These are phyloP conservation scores for Leptobrachium ailaonicum DNA, from an alignment of 2,113 vertebrate species.

Conservation along the genomic window DNA sequence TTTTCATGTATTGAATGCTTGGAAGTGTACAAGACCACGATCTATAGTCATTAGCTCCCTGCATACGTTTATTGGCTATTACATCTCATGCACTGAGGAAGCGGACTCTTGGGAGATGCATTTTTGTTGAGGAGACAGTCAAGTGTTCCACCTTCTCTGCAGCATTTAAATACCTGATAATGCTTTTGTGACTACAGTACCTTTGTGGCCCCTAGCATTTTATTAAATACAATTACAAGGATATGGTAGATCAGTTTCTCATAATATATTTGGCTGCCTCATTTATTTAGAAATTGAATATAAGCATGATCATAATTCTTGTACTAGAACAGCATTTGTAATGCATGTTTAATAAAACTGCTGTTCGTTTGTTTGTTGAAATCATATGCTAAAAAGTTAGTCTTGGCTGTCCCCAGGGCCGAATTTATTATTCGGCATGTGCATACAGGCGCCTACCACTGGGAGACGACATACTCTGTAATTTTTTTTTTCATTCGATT, in stretches of 20 bases:
- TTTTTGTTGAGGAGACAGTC: neutral
- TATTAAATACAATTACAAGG: conserved; percentile 11
- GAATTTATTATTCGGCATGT: too few relatives aligned
- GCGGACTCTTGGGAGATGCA: neutral
- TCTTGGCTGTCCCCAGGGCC: neutral
- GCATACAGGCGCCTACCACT: too few relatives aligned
- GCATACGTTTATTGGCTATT: neutral
- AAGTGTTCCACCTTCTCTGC: conserved; percentile 1
- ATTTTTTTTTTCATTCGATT: too few relatives aligned
- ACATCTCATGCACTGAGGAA: neutral
- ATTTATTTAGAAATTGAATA: neutral
- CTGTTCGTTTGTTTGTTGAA: neutral
- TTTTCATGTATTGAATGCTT: neutral
- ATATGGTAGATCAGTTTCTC: conserved; percentile 8
- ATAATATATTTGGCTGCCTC: neutral
- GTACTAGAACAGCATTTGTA: neutral
- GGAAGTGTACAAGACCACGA: neutral
- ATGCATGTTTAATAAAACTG: conserved; percentile 3
- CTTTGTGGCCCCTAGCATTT: conserved; percentile 3
- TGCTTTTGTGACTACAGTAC: neutral
- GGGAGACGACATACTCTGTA: too few relatives aligned
- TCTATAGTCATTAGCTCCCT: neutral
- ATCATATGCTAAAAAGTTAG: neutral
- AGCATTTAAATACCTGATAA: neutral
- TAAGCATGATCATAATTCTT: neutral